Evolutionary conservation across 2,113 vertebrate species (phyloP), one percentile per base, ranked within the genome.

Genomic region (Saimiri boliviensis): DNA sequence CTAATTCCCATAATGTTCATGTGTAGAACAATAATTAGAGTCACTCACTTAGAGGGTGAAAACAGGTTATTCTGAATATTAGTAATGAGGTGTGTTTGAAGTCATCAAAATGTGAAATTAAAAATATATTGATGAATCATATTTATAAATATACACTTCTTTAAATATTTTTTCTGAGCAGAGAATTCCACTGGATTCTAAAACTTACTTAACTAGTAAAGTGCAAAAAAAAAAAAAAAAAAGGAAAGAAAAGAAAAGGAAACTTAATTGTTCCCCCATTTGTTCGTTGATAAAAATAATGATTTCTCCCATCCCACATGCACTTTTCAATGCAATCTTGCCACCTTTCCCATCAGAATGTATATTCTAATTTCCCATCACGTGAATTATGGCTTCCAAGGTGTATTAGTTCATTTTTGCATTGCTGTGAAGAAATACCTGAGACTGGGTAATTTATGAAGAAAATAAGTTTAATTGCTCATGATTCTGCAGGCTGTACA

Each of bases 61-160:
- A 94, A 68, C 54, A 88, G 35, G 40, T 47, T 89, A 66, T 79
- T 89, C n/a, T 83, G 63, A 95, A 85, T 58, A 54, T 77, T 95
- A 84, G 68, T 89, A 93, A 89, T 70, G 40, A 93, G 19, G 9
- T 68, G 8, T 94, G 63, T 73, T 58, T 23, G 40, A 85, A 96
- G 58, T 58, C n/a, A 91, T 93, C n/a, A 96, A 94, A 97, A 96
- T 95, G 82, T 91, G 71, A 91, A 96, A 95, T 89, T 97, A 91
- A 93, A 95, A 91, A 89, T 89, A 79, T 93, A 74, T 89, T 32
- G 68, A 63, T 66, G 35, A 73, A 73, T 95, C 19, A 89, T 89
- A 42, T 91, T 89, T 87, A 80, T 66, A 94, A 73, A 96, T 47
- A 80, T 13, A 54, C n/a, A 52, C 35, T 88, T 52, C 74, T 93